A percentile compares a stretch with the other conserved stretches of the same genome.
Conservation (phyloP, 37 sponge, comb jelly and placozoan genomes). For the Bolinopsis microptera region DNA sequence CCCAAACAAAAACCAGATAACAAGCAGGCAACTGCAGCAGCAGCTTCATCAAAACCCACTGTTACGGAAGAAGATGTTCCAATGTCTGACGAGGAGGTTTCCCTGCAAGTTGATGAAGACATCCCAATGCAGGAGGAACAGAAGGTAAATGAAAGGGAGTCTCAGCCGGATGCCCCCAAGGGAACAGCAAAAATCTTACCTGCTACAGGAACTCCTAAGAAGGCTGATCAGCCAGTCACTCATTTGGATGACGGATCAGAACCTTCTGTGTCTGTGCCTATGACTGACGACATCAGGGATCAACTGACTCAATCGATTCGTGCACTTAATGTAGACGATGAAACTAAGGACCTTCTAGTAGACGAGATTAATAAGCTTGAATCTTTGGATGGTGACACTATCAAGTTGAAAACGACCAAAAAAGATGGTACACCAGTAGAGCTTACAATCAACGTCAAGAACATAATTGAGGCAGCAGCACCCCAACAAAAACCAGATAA, state of each 20-base stretch:
- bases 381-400: not conserved
- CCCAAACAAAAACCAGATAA: not conserved
- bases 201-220: not conserved
- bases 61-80: not conserved
- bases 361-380: not conserved
- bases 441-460: not conserved
- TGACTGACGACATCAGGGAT: not conserved
- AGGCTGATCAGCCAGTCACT: not conserved
- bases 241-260: not conserved
- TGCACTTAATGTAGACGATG: not conserved
- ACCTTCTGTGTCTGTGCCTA: not conserved
- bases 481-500: slow-evolving; percentile 5
- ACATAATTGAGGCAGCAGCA: not conserved
- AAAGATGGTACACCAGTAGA: slow-evolving; percentile 34
- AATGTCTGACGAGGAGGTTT: not conserved
- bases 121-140: not conserved
- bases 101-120: not conserved
- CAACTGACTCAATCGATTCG: not conserved
- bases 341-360: slow-evolving; percentile 2
- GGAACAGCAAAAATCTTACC: not conserved
- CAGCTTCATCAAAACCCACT: not conserved
- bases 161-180: not conserved
- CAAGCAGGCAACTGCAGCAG: no score
- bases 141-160: not conserved
- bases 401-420: not conserved